A percentile compares a stretch with the other conserved stretches of the same genome.
These are phyloP conservation scores for Microchrysa polita DNA, from an alignment of 2,888 invertebrate species.

Conservation along the genomic window DNA sequence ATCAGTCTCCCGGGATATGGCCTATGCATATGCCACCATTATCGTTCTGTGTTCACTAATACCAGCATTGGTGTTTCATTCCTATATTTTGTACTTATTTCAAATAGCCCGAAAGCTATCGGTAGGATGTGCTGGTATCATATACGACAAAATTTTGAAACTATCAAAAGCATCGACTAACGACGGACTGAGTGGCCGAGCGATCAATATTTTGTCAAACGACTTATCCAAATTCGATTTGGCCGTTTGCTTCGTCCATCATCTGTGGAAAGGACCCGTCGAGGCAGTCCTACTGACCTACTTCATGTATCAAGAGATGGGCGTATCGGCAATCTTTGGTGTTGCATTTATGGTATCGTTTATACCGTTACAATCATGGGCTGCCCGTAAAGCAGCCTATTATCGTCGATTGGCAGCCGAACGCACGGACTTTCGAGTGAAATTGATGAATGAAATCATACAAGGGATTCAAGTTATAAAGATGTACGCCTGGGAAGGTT, in stretches of 20 bases:
- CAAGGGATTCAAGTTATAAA: constrained; percentile 86
- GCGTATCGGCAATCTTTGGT: constrained; percentile 75
- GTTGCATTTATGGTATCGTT: constrained; percentile 76
- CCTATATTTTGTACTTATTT: constrained; percentile 76
- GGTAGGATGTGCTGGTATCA: constrained; percentile 75
- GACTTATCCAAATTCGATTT: constrained; percentile 94
- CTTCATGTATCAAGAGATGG: constrained; percentile 70
- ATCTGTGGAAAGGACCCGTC: constrained; percentile 89
- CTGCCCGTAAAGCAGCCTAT: constrained; percentile 74
- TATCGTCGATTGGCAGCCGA: constrained; percentile 76
- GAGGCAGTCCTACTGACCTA: constrained; percentile 65
- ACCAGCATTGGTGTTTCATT: constrained; percentile 73
- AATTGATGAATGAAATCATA: constrained; percentile 89
- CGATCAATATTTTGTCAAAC: constrained; percentile 93
- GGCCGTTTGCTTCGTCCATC: constrained; percentile 88
- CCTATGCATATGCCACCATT: constrained; percentile 72
- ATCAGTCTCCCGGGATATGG: constrained; percentile 65
- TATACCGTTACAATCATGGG: constrained; percentile 78
- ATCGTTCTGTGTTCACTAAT: constrained; percentile 69
- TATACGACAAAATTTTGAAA: constrained; percentile 75
- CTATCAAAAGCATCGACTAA: constrained; percentile 84
- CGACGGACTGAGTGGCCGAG: constrained; percentile 80
- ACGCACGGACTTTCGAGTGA: constrained; percentile 84
- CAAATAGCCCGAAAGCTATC: constrained; percentile 77
- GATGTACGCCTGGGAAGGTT: constrained; percentile 89